These are phyloP conservation scores for Menura novaehollandiae DNA, from an alignment of 2,113 vertebrate species.

Conservation along the genomic window DNA sequence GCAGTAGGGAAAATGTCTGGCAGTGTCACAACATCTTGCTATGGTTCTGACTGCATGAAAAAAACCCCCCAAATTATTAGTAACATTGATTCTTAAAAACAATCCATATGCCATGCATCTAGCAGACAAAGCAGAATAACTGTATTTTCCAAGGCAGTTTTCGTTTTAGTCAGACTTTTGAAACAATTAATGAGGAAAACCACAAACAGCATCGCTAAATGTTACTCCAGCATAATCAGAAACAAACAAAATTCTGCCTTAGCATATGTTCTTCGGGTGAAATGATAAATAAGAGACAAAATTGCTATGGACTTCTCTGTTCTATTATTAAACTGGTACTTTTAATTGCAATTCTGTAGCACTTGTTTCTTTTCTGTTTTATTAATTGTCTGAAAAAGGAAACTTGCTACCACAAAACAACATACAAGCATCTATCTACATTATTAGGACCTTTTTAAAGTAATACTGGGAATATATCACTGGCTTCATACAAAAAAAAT, in stretches of 20 bases:
- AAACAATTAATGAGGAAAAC: background rate
- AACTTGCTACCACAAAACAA: background rate
- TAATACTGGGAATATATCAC: background rate
- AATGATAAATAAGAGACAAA: background rate
- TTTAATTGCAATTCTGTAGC: background rate
- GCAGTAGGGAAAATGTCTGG: background rate
- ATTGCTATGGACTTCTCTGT: background rate
- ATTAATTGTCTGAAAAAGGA: background rate
- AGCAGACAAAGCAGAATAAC: background rate
- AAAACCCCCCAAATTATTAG: rapidly evolving
- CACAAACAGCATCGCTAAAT: background rate
- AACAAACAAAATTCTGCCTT: background rate
- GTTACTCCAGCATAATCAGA: background rate
- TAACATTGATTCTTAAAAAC: background rate
- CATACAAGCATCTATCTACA: background rate
- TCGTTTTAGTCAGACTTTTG: background rate
- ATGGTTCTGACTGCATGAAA: background rate
- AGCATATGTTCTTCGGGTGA: background rate
- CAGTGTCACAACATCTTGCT: background rate
- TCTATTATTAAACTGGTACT: background rate
- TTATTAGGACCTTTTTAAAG: background rate
- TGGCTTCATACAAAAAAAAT: background rate
- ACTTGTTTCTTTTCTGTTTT: background rate
- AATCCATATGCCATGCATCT: background rate
- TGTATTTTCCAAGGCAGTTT: background rate